Base-by-base conservation (phyloP, 2,113 vertebrate genomes). In the Danionella cerebrum region DNA sequence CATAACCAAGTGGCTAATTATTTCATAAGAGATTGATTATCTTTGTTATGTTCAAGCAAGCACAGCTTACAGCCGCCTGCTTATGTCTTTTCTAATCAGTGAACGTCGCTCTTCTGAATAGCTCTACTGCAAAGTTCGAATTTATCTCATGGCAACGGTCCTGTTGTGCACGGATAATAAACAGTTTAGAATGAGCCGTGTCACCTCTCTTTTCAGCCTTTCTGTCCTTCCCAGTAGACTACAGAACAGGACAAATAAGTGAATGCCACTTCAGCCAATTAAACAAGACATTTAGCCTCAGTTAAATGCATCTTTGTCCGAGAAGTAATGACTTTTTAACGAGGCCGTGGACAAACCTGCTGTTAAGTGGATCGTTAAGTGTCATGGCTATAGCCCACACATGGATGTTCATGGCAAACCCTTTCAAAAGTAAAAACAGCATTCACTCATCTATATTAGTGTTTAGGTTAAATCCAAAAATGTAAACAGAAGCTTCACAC, bases 81-180 rank as follows among this genome's bases (percentile, higher is more conserved):
- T 74, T 62, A 41, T 63, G 39, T 33, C 27, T 44, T 18, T 48
- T 63, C 14, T 22, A 52, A 54, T 66, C 39, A 24, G 42, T 9
- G 6, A 55, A 51, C 55, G 18, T 11, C 27, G 33, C 21, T 42
- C 47, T 71, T 47, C 35, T 59, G 53, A 29, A 45, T 38, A 24
- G 16, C 45, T 25, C 65, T 16, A 41, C 35, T 19, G 38, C 63
- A 41, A 29, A 55, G 39, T 55, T 58, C 54, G 16, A 44, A 71
- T 64, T 33, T 58, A 52, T 62, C 50, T 53, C 55, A 53, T 75
- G 53, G 67, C 63, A 75, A 75, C 73, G 47, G 33, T 63, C 31
- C 42, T 71, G 55, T 55, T 63, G 19, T 63, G 65, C 36, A 9
- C 3, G 12, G 48, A 75, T 71, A 41, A 74, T 62, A 70, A 75